A percentile compares a stretch with the other conserved stretches of the same genome.
These are phyloP conservation scores for Cyclargus thomasi DNA, from an alignment of 1,140 invertebrate genomes.

Conservation along the genomic window DNA sequence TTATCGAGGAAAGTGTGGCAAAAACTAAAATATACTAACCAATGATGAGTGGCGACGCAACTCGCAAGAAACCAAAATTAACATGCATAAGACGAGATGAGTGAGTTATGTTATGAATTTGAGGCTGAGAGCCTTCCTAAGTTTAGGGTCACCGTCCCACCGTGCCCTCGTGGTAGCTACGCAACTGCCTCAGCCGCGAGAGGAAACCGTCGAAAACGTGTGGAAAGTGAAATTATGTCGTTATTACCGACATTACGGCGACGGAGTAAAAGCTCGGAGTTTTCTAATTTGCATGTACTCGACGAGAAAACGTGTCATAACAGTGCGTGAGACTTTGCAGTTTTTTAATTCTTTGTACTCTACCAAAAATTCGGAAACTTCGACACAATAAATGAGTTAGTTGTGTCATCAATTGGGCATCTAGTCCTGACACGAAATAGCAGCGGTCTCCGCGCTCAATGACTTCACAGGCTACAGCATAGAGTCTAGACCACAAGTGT, in stretches of 20 bases:
- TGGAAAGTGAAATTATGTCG: slow-evolving; percentile 9
- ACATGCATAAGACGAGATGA: no score
- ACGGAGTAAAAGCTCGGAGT: neutral
- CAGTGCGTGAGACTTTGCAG: neutral
- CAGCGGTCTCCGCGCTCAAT: slow-evolving; percentile 30
- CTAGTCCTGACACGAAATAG: slow-evolving; percentile 25
- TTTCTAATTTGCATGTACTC: neutral
- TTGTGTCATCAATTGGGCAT: no score
- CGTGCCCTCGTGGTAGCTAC: no score
- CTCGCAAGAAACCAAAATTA: no score
- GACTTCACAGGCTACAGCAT: slow-evolving; percentile 20
- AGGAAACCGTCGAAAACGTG: slow-evolving; percentile 3
- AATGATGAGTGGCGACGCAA: no score
- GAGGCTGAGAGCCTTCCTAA: no score
- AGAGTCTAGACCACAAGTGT: slow-evolving; percentile 22
- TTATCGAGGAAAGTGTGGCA: neutral
- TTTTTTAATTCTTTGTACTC: no score
- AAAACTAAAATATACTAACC: neutral
- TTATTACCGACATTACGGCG: neutral
- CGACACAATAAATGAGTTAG: no score
- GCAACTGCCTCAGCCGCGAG: neutral
- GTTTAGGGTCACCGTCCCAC: no score
- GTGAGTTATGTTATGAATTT: no score
- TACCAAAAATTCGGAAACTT: no score
- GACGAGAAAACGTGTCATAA: neutral